Evolutionary conservation across 2,113 vertebrate species (phyloP).

Genomic region (Psophia crepitans): DNA sequence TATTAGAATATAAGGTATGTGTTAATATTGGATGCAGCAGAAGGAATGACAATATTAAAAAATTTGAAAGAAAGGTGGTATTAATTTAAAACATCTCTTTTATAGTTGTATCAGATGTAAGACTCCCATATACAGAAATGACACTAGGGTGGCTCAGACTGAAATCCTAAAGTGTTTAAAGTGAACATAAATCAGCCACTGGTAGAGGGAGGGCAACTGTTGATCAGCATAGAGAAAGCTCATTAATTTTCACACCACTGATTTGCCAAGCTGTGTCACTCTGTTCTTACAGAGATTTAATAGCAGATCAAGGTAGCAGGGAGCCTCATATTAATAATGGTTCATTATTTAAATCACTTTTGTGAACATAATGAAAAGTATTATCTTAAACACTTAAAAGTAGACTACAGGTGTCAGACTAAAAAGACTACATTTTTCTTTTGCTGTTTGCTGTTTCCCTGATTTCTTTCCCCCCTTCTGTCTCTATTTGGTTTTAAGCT

Average conservation of each 20-base stretch:
- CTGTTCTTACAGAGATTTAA: not conserved
- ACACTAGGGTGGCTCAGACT: not conserved
- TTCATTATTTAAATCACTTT: not conserved
- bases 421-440: not conserved
- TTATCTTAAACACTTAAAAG: not conserved
- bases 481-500: not conserved
- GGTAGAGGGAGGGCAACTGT: not conserved
- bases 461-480: not conserved
- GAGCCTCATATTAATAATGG: not conserved
- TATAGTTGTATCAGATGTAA: not conserved
- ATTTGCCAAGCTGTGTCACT: not conserved
- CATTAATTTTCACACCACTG: not conserved
- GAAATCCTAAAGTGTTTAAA: not conserved
- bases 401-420: not conserved
- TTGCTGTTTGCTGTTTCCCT: not conserved
- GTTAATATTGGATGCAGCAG: not conserved
- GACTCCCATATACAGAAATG: not conserved
- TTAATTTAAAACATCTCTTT: not conserved
- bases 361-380: not conserved
- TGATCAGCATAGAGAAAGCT: not conserved
- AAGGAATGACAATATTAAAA: not conserved
- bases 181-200: not conserved
- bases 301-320: not conserved
- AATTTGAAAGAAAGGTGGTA: not conserved
- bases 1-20: not conserved